A percentile compares a stretch with the other conserved stretches of the same genome.
These are phyloP conservation scores for Phoebastria nigripes DNA, from an alignment of 2,797 vertebrate species.

Conservation along the genomic window DNA sequence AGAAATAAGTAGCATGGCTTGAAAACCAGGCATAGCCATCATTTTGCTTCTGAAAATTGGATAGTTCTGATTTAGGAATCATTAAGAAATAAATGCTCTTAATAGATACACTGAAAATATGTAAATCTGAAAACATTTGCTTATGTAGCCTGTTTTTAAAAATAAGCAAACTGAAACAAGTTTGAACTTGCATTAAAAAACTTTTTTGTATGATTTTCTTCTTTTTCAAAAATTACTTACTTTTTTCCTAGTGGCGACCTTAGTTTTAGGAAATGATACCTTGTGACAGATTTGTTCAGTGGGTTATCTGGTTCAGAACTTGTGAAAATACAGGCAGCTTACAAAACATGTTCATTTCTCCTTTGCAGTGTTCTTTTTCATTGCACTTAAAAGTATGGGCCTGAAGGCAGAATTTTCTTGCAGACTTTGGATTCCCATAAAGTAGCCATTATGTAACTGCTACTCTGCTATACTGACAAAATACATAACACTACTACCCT, in stretches of 20 bases:
- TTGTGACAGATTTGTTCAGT: not conserved
- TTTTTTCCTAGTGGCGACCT: not conserved
- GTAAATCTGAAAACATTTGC: not conserved
- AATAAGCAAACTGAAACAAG: not conserved
- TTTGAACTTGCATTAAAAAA: not conserved
- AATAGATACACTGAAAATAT: not conserved
- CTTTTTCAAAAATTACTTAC: not conserved
- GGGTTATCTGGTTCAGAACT: not conserved
- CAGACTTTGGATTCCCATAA: not conserved
- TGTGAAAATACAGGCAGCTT: not conserved
- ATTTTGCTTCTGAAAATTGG: not conserved
- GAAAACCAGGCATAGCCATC: not conserved
- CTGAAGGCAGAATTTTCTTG: not conserved
- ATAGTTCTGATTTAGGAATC: not conserved
- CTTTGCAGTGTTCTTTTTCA: not conserved
- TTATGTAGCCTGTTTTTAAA: not conserved
- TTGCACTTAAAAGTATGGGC: not conserved
- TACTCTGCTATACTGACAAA: not conserved
- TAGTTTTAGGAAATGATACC: not conserved
- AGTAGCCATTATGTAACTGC: not conserved
- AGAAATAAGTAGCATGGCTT: not conserved
- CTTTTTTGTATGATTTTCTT: not conserved
- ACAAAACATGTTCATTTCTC: rapidly evolving
- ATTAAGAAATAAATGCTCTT: not conserved
- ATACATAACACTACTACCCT: rapidly evolving